These are phyloP conservation scores for Adelges cooleyi DNA, from an alignment of 1,140 invertebrate species.

Conservation along the genomic window DNA sequence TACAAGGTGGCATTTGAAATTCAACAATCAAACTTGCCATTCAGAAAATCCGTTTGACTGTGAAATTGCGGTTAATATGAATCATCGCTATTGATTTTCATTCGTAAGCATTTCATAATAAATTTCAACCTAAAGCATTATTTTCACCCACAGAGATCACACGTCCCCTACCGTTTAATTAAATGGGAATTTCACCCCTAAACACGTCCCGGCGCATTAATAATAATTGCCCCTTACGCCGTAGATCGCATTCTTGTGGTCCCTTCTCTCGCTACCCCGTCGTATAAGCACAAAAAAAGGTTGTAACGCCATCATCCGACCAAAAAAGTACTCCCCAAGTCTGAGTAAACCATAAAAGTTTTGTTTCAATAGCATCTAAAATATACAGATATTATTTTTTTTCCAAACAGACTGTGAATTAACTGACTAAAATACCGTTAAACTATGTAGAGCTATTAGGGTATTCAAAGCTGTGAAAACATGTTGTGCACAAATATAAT, in stretches of 20 bases:
- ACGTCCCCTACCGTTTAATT: constrained; percentile 19
- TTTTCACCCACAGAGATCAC: constrained; percentile 14
- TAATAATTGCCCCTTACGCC: constrained; percentile 12
- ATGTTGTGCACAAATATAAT: too few relatives aligned
- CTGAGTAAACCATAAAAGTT: too few relatives aligned
- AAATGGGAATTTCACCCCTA: constrained; percentile 15
- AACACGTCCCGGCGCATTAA: neutral
- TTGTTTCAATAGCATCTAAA: too few relatives aligned
- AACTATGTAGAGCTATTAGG: too few relatives aligned
- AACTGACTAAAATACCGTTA: too few relatives aligned
- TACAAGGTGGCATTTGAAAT: too few relatives aligned
- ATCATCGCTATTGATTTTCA: constrained; percentile 23
- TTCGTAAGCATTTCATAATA: constrained; percentile 25
- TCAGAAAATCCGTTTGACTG: constrained; percentile 3
- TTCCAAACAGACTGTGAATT: too few relatives aligned
- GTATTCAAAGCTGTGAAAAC: too few relatives aligned
- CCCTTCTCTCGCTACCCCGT: neutral
- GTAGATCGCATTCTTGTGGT: neutral
- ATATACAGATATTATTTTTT: too few relatives aligned
- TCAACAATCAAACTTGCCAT: constrained; percentile 4
- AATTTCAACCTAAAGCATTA: constrained; percentile 13
- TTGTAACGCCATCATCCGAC: neutral
- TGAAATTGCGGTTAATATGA: constrained; percentile 9
- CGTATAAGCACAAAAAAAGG: neutral
- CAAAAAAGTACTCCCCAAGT: neutral